Percentiles rank a stretch among this genome's conserved stretches.
phyloP scores from a whole-genome alignment of 1,140 invertebrate species.

The Cylas formicarius region DNA sequence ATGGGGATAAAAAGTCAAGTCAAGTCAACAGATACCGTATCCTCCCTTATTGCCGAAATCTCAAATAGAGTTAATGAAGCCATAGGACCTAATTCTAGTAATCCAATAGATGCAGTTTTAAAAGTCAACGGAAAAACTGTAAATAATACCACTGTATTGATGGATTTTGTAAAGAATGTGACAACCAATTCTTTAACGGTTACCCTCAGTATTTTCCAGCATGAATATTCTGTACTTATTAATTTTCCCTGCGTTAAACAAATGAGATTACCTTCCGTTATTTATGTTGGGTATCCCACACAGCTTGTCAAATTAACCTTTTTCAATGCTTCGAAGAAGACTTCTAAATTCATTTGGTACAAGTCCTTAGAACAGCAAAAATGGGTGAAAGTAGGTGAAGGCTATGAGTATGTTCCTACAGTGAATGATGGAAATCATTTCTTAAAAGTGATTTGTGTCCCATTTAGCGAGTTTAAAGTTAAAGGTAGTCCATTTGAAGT shows the following conservation, averaged over 20 bases:
- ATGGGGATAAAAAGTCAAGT: slow-evolving; percentile 22
- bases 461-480: slow-evolving; percentile 44
- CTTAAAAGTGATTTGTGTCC: slow-evolving; percentile 58
- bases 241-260: slow-evolving; percentile 66
- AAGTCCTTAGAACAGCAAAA: slow-evolving; percentile 37
- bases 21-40: slow-evolving; percentile 16
- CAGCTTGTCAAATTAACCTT: slow-evolving; percentile 64
- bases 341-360: slow-evolving; percentile 63
- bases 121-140: slow-evolving; percentile 4
- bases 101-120: slow-evolving; percentile 4
- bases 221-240: slow-evolving; percentile 53
- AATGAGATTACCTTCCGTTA: slow-evolving; percentile 57
- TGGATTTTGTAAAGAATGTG: slow-evolving; percentile 8
- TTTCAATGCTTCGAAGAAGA: slow-evolving; percentile 48
- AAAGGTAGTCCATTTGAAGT: slow-evolving; percentile 53
- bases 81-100: slow-evolving; percentile 14
- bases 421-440: slow-evolving; percentile 54
- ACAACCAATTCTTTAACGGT: background rate
- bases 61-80: slow-evolving; percentile 20
- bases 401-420: slow-evolving; percentile 50
- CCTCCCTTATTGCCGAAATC: slow-evolving; percentile 14
- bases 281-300: slow-evolving; percentile 65
- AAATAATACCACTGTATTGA: background rate
- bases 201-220: slow-evolving; percentile 32
- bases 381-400: slow-evolving; percentile 53